phyloP scores from a whole-genome alignment of 2,113 vertebrate genomes.

The Prinia subflava region DNA sequence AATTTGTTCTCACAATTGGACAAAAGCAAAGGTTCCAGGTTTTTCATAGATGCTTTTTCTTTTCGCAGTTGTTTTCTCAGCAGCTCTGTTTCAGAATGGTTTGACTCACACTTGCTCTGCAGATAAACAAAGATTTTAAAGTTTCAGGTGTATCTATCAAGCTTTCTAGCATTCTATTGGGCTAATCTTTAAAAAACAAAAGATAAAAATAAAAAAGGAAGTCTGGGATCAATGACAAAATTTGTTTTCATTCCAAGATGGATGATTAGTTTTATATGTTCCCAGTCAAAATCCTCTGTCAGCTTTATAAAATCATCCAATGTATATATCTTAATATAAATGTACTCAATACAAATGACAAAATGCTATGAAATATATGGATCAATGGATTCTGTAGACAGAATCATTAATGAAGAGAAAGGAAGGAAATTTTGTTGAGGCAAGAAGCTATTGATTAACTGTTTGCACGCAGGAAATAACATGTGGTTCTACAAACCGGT shows the following conservation, averaged over 20 bases:
- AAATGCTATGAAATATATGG: background rate
- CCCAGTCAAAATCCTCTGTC: background rate
- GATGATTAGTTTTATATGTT: background rate
- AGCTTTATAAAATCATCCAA: background rate
- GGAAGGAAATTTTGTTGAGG: background rate
- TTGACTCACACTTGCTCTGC: constrained; percentile 71
- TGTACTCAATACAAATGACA: background rate
- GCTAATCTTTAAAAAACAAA: background rate
- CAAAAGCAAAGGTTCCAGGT: constrained; percentile 72
- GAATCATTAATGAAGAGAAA: background rate
- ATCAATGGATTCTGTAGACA: background rate
- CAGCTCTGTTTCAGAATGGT: constrained; percentile 72
- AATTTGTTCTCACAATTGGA: constrained; percentile 73
- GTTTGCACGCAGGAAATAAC: background rate
- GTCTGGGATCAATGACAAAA: background rate
- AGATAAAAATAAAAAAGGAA: background rate
- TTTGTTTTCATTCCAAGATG: background rate
- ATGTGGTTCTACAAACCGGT: background rate
- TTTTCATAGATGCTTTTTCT: constrained; percentile 75
- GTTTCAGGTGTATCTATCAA: background rate
- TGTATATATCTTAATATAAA: background rate
- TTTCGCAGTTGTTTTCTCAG: constrained; percentile 78
- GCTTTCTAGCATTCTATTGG: background rate
- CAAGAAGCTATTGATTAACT: background rate
- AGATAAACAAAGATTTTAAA: constrained; percentile 62